phyloP scores from a whole-genome alignment of 2,113 vertebrate species.

The Dicrurus megarhynchus region DNA sequence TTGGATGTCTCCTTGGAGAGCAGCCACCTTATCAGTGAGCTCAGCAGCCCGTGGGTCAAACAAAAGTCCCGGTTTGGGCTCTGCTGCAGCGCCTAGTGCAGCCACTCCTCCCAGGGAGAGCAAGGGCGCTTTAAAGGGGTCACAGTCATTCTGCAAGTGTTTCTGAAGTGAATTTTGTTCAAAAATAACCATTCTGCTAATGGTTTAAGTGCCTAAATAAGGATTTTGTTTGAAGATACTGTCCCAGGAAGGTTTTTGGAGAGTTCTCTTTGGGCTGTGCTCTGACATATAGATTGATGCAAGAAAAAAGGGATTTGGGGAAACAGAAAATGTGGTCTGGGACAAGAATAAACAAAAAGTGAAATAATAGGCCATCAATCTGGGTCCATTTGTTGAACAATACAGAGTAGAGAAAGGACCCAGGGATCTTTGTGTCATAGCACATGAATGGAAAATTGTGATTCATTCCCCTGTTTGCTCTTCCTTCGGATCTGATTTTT shows the following conservation, averaged over 20 bases:
- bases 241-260: neutral
- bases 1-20: neutral
- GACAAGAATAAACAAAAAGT: neutral
- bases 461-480: neutral
- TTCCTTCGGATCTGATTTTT: neutral
- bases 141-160: neutral
- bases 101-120: neutral
- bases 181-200: neutral
- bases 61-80: neutral
- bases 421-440: neutral
- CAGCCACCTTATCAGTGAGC: neutral
- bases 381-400: neutral
- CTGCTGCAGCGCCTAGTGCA: accelerated
- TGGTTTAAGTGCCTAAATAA: neutral
- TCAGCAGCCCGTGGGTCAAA: neutral
- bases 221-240: neutral
- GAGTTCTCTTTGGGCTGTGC: neutral
- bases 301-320: neutral
- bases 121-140: neutral
- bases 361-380: neutral
- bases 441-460: neutral
- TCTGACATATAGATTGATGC: neutral
- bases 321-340: neutral
- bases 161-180: neutral
- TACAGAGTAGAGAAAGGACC: neutral